Evolutionary conservation across 2,113 vertebrate species (phyloP).

Genomic region (Labeo catla): DNA sequence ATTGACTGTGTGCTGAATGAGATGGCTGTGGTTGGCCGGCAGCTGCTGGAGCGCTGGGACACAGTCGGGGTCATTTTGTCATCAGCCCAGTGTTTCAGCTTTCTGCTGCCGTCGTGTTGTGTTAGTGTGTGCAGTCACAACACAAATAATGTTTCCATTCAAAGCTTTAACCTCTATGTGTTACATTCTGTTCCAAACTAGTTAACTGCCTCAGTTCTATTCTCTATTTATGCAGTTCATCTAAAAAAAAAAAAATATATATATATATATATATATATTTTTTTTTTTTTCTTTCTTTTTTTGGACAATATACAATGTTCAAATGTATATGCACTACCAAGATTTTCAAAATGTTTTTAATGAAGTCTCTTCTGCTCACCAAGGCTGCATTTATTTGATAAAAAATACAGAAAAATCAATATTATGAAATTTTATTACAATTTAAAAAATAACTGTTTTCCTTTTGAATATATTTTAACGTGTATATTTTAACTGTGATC

Average conservation of each 20-base stretch:
- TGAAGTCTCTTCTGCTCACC: neutral
- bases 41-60: neutral
- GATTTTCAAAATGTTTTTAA: too few species aligned
- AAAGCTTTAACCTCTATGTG: neutral
- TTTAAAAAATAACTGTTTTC: neutral
- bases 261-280: too few species aligned
- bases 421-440: neutral
- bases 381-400: neutral
- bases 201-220: neutral
- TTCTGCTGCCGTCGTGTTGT: neutral
- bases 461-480: neutral
- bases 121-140: neutral
- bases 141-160: neutral
- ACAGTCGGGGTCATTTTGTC: neutral
- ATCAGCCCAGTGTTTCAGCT: neutral
- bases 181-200: neutral
- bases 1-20: constrained; percentile 14
- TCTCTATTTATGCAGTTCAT: neutral
- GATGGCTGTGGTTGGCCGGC: neutral
- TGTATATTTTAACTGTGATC: neutral
- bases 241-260: too few species aligned
- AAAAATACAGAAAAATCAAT: neutral
- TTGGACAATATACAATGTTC: neutral
- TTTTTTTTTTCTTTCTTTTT: too few species aligned
- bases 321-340: neutral